Evolutionary conservation across 2,797 vertebrate genomes (phyloP).

Genomic region (Hydrophis major): DNA sequence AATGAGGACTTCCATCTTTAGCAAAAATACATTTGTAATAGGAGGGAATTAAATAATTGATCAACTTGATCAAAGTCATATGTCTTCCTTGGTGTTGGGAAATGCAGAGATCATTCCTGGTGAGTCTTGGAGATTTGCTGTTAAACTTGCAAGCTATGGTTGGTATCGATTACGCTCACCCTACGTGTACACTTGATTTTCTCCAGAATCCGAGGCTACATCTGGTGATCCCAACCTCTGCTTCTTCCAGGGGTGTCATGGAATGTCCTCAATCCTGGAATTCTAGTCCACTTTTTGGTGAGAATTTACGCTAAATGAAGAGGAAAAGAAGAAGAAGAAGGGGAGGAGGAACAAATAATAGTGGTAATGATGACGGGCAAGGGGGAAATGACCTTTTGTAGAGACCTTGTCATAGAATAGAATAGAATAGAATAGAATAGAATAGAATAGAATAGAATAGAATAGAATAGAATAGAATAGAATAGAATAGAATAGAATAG

Average conservation of each 20-base stretch:
- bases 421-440: no score
- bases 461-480: no score
- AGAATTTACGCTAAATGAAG: background rate
- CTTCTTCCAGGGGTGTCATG: background rate
- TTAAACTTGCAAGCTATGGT: conserved; percentile 12
- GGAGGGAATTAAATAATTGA: conserved; percentile 7
- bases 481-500: no score
- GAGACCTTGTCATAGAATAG: background rate
- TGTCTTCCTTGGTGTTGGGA: background rate
- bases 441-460: no score
- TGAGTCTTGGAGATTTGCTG: background rate
- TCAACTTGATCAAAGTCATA: conserved; percentile 13
- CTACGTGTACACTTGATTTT: conserved; percentile 26
- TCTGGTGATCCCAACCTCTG: conserved; percentile 17
- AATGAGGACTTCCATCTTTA: background rate
- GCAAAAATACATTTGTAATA: conserved; percentile 26
- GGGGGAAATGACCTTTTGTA: background rate
- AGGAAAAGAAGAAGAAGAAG: background rate
- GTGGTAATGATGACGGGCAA: background rate
- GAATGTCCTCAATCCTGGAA: background rate
- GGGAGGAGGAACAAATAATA: background rate
- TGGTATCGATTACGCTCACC: conserved; percentile 15
- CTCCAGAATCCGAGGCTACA: background rate
- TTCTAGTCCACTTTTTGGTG: background rate
- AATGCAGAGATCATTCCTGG: conserved; percentile 12